Percentiles rank a stretch among this genome's conserved stretches.
Conservation (phyloP, 2,113 vertebrate species). For the Edolisoma coerulescens region DNA sequence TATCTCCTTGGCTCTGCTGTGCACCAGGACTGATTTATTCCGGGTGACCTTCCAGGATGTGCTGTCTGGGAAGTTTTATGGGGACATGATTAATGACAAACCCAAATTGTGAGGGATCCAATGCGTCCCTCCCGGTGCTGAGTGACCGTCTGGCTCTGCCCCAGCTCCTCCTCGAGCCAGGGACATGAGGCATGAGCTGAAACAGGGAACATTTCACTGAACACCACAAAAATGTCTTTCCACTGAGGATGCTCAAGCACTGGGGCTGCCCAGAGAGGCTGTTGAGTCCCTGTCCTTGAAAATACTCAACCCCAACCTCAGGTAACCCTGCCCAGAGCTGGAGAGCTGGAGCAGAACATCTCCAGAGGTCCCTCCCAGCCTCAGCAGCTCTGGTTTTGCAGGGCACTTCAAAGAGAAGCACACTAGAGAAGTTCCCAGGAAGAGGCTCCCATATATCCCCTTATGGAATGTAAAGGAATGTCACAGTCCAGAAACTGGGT, state of each 20-base stretch:
- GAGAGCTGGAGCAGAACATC: background rate
- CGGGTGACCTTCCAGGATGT: constrained; percentile 4
- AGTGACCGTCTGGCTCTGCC: background rate
- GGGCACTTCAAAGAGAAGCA: background rate
- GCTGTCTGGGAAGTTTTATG: background rate
- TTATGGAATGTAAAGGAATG: background rate
- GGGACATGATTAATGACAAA: background rate
- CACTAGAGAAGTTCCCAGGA: too few relatives aligned
- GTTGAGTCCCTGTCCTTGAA: background rate
- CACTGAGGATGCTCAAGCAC: background rate
- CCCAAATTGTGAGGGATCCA: background rate
- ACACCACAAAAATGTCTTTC: background rate
- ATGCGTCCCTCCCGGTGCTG: accelerated
- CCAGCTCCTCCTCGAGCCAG: background rate
- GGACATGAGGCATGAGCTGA: background rate
- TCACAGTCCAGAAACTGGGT: background rate
- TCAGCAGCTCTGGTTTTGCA: background rate
- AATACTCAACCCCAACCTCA: background rate
- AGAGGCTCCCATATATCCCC: background rate
- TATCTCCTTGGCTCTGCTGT: constrained; percentile 9
- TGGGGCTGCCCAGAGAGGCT: background rate
- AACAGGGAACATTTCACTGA: background rate
- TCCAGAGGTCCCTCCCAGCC: background rate
- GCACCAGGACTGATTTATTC: constrained; percentile 1
- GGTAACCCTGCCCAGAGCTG: background rate